Evolutionary conservation across 2,797 vertebrate genomes (phyloP).

Genomic region (Melanotaenia nigrans): DNA sequence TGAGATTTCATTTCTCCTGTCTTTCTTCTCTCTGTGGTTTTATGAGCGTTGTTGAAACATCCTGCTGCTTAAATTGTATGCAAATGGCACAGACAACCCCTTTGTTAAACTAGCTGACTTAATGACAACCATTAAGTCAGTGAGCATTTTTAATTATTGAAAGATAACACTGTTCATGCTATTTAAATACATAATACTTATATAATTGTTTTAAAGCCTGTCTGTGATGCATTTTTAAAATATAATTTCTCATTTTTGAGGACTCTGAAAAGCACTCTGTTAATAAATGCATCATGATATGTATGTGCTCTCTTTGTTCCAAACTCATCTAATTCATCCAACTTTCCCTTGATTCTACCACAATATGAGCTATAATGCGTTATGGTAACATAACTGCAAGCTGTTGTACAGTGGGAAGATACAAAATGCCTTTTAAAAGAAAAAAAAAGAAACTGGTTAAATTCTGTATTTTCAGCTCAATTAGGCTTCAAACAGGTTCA

Average conservation of each 20-base stretch:
- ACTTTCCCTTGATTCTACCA: slow-evolving; percentile 20
- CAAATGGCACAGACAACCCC: slow-evolving; percentile 32
- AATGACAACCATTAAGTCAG: slow-evolving; percentile 52
- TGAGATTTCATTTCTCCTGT: slow-evolving; percentile 62
- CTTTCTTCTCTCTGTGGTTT: slow-evolving; percentile 29
- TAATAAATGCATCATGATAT: not conserved
- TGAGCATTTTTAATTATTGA: slow-evolving; percentile 41
- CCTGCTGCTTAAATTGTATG: slow-evolving; percentile 33
- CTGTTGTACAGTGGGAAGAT: slow-evolving; percentile 21
- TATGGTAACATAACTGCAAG: slow-evolving; percentile 47
- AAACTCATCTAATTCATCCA: slow-evolving; percentile 26
- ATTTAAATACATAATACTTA: not conserved
- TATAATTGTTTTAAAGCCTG: not conserved
- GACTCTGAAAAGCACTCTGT: not conserved
- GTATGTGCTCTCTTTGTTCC: slow-evolving; percentile 11
- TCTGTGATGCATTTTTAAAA: not conserved
- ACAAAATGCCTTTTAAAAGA: slow-evolving; percentile 1
- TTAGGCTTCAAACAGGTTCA: slow-evolving; percentile 63
- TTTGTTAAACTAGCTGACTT: slow-evolving; percentile 52
- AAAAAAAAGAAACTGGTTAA: slow-evolving; percentile 33
- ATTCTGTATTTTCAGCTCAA: slow-evolving; percentile 75
- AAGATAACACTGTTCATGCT: slow-evolving; percentile 12
- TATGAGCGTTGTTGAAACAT: slow-evolving; percentile 43
- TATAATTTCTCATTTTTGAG: not conserved
- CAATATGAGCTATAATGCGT: slow-evolving; percentile 22